Base-by-base conservation (phyloP, 2,888 invertebrate genomes). In the Phaonia tiefii region DNA sequence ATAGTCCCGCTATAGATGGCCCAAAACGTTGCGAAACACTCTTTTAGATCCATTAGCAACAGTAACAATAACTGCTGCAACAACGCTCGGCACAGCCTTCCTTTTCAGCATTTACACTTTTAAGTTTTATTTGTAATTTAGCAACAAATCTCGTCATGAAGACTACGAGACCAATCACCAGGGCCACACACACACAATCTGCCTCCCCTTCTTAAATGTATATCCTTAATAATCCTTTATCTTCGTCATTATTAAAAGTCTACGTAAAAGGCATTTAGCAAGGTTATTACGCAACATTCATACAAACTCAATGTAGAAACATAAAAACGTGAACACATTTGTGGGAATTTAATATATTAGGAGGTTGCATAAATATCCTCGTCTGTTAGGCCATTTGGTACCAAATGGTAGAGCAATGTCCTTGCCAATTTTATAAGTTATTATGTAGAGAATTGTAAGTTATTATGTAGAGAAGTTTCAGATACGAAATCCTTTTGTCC, bases 141-240 rank as follows among this genome's bases (percentile, higher is more conserved):
- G 20, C 5, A 56, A 49, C 58, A n/a, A 13, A 60, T 65, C 31
- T 17, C 63, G 7, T 46, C 37, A 37, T 51, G 15, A 39, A 39
- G 20, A 49, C 26, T 66, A 46, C 26, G n/a, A 44, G 42, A 5
- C 46, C 46, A 15, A 46, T 15, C 46, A 15, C 2, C 17, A 5
- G 5, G 46, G 15, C 46, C 46, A 13, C 15, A n/a, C 46, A 13
- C 46, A 46, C 15, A 15, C n/a, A n/a, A 8, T 5, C 31, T 5
- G 7, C 49, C 42, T 20, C 13, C 17, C n/a, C 37, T 13, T 15
- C 13, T 44, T 8, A 25, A 3, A 7, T 65, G 13, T 60, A 26
- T 49, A 17, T 67, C 44, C 31, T 56, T 72, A 80, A 80, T 56
- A 75, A 80, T 72, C 54, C 72, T 75, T 80, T 54, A 54, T 80